Evolutionary conservation across 2,797 vertebrate species (phyloP).

Genomic region (Siniperca obscura): DNA sequence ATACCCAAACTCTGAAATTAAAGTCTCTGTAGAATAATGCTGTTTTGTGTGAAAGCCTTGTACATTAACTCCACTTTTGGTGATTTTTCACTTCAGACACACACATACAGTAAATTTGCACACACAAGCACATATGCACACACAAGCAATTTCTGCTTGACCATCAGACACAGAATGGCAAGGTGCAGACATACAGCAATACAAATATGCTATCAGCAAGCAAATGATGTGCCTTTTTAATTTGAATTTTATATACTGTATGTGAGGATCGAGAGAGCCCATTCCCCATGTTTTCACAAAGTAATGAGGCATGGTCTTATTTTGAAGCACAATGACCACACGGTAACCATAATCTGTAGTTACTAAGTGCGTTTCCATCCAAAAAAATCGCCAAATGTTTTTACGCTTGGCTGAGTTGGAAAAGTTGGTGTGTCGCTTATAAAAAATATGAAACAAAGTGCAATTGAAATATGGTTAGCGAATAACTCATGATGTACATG

Average conservation of each 20-base stretch:
- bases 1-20: conserved; percentile 31
- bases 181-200: conserved; percentile 1
- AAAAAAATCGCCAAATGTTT: no score
- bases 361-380: no score
- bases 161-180: conserved; percentile 4
- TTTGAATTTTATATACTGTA: background rate
- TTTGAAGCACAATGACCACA: background rate
- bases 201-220: conserved; percentile 3
- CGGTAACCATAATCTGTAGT: background rate
- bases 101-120: no score
- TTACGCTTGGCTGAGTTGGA: no score
- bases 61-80: background rate
- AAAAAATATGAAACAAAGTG: no score
- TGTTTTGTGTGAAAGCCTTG: conserved; percentile 12
- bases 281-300: background rate
- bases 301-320: conserved; percentile 7
- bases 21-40: conserved; percentile 13
- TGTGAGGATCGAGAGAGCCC: background rate
- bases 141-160: no score
- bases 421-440: no score
- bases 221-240: background rate
- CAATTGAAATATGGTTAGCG: no score
- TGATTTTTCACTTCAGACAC: conserved; percentile 1
- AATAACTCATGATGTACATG: no score
- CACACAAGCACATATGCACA: no score